Conservation (phyloP, 1,140 invertebrate species). For the Aporrectodea caliginosa region DNA sequence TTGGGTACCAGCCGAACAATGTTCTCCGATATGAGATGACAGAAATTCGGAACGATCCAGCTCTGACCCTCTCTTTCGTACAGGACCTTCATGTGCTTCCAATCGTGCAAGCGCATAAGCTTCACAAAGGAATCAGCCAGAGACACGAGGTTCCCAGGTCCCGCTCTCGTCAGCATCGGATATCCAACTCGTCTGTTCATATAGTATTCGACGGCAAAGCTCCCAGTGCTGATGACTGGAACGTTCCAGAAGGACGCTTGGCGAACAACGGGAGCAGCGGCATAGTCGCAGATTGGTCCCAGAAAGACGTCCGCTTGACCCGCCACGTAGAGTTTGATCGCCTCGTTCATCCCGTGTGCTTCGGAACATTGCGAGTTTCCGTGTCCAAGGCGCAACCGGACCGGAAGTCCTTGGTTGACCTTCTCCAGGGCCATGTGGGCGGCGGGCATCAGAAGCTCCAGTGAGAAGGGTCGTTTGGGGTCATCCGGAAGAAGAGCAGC, state of each 20-base stretch:
- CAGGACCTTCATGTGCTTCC: constrained; percentile 67
- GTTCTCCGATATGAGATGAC: constrained; percentile 40
- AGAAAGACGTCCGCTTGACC: constrained; percentile 59
- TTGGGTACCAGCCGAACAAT: no score
- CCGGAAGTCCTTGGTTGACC: no score
- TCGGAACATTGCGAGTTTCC: not conserved
- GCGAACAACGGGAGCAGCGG: constrained; percentile 80
- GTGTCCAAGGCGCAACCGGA: constrained; percentile 4
- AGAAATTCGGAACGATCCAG: constrained; percentile 58
- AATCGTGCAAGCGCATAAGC: constrained; percentile 63
- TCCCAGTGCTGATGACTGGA: constrained; percentile 80
- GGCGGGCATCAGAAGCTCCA: constrained; percentile 2
- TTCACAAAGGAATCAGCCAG: constrained; percentile 66
- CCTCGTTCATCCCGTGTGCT: constrained; percentile 24
- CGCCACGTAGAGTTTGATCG: constrained; percentile 41
- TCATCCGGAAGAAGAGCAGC: constrained; percentile 4
- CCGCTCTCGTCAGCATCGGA: constrained; percentile 76
- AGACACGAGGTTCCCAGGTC: constrained; percentile 70
- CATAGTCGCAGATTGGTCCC: constrained; percentile 87
- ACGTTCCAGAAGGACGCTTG: constrained; percentile 81
- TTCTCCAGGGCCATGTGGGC: no score
- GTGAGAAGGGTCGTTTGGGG: constrained; percentile 8
- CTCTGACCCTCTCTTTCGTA: constrained; percentile 66
- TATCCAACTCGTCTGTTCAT: constrained; percentile 56
- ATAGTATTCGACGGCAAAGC: constrained; percentile 63